Base-by-base conservation (phyloP, 2,888 invertebrate genomes). In the Monoplex corrugatus region DNA sequence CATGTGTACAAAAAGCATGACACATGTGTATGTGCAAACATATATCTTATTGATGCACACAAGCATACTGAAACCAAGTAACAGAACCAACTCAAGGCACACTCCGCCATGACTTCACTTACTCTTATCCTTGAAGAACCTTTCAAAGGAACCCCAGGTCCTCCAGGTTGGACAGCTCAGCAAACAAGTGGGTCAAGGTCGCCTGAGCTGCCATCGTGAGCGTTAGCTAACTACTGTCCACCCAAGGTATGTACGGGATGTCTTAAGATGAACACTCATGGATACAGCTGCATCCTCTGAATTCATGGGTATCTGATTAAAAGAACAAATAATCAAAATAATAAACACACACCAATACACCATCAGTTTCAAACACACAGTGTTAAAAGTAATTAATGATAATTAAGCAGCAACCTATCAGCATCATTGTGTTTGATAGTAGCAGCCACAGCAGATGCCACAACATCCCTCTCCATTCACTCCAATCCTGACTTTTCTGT, bases 101-200 rank as follows among this genome's bases (percentile, higher is more conserved):
- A n/a, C n/a, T 50, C 50, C 50, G 50, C 50, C 10, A 19, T 13
- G 84, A 85, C 1, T 50, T 0, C 28, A 83, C 87, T 85, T 87
- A 93, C 94, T 91, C 91, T 92, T 28, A 94, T 89, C 57, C 94
- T 91, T 19, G 93, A 90, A 83, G 94, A 94, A 44, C 94, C 91
- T 87, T 91, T 90, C 19, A 94, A 83, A 19, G 93, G 93, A 23
- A 89, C 87, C 89, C 91, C 72, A 94, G 90, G 13, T 93, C 93
- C 75, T 93, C 94, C 16, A 93, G 89, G 2, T 90, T 89, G 28
- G 91, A 90, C 32, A 93, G 90, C 89, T 94, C 93, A 78, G 92
- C 91, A 43, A 94, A 91, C 19, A 94, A 88, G 68, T 94, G 92
- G 43, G 92, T 91, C 90, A 92, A 91, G 38, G 90, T 86, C 6